These are phyloP conservation scores for Lichenostomus cassidix DNA, from an alignment of 2,113 vertebrate genomes.

Conservation along the genomic window DNA sequence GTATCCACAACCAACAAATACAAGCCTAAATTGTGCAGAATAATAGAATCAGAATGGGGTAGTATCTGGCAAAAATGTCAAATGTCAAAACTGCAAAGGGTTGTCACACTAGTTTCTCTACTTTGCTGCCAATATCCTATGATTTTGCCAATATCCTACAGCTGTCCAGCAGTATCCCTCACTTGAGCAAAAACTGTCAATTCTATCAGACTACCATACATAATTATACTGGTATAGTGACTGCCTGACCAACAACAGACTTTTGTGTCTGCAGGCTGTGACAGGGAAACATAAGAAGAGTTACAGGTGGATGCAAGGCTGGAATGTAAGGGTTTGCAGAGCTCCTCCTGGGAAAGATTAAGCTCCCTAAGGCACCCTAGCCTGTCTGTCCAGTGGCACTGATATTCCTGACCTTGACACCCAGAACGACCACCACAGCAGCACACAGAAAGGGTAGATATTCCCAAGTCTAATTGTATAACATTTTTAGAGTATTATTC, in stretches of 20 bases:
- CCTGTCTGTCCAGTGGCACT: not conserved
- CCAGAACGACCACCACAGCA: not conserved
- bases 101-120: not conserved
- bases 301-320: not conserved
- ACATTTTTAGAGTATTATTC: not conserved
- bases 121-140: not conserved
- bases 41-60: not conserved
- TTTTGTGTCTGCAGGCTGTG: not conserved
- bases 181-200: not conserved
- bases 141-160: not conserved
- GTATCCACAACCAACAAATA: not conserved
- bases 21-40: not conserved
- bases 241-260: not conserved
- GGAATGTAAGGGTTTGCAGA: not conserved
- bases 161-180: not conserved
- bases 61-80: not conserved
- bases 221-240: not conserved
- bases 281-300: not conserved
- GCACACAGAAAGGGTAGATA: not conserved
- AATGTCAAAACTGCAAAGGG: not conserved
- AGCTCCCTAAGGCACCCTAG: not conserved
- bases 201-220: not conserved
- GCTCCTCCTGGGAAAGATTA: not conserved
- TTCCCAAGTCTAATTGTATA: not conserved
- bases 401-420: not conserved